phyloP scores from a whole-genome alignment of 2,113 vertebrate genomes.

The Xiphorhynchus elegans region DNA sequence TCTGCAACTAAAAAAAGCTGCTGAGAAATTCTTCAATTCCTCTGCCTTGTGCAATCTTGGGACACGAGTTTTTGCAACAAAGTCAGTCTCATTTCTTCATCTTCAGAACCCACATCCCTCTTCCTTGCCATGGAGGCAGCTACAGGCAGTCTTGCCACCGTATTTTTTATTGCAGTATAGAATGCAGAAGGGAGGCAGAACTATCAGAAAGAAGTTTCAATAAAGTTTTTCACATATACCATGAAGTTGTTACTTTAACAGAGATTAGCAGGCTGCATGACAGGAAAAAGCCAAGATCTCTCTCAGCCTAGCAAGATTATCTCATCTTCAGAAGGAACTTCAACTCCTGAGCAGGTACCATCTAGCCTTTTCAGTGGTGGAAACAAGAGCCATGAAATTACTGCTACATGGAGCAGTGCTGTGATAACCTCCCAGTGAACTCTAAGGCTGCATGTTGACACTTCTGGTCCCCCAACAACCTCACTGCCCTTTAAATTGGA shows the following conservation, averaged over 20 bases:
- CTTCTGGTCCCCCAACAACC: background rate
- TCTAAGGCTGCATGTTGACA: background rate
- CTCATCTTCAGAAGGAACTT: background rate
- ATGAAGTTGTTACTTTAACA: background rate
- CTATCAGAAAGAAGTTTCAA: background rate
- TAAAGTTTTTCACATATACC: background rate
- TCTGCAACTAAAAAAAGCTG: constrained; percentile 3
- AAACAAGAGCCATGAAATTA: background rate
- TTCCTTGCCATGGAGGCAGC: background rate
- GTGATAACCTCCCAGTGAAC: background rate
- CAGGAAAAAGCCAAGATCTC: background rate
- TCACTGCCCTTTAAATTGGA: background rate
- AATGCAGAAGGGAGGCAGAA: background rate
- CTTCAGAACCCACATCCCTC: background rate
- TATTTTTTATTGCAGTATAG: background rate
- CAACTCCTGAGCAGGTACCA: background rate
- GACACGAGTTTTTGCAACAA: background rate
- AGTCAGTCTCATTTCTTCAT: background rate
- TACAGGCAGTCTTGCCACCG: background rate
- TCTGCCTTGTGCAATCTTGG: background rate
- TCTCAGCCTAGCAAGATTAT: background rate
- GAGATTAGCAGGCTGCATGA: background rate
- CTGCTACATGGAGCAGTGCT: background rate
- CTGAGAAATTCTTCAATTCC: background rate
- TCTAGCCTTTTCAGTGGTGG: background rate